A percentile compares a stretch with the other conserved stretches of the same genome.
These are phyloP conservation scores for Cynoglossus semilaevis DNA, from an alignment of 2,113 vertebrate species.

Conservation along the genomic window DNA sequence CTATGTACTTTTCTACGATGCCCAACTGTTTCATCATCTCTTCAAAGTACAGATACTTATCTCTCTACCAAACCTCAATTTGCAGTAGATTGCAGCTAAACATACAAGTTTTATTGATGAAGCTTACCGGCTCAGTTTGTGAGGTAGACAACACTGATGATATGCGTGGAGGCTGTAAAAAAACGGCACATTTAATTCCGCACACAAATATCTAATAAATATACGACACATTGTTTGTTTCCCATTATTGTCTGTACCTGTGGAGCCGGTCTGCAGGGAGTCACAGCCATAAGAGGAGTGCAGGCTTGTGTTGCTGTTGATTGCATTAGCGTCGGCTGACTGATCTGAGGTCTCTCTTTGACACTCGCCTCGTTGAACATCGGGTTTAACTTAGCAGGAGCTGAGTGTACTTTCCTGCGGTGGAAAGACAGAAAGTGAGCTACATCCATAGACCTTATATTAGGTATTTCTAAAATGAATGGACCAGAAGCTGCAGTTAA, in stretches of 20 bases:
- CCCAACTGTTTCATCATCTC: no score
- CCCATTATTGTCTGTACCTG: constrained; percentile 57
- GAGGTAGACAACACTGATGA: neutral
- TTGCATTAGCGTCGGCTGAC: constrained; percentile 65
- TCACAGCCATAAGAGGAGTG: neutral
- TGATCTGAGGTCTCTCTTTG: constrained; percentile 56
- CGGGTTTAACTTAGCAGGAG: constrained; percentile 67
- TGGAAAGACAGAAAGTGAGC: neutral
- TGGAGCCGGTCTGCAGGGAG: constrained; percentile 46
- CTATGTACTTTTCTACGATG: no score
- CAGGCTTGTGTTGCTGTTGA: constrained; percentile 36
- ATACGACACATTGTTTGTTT: neutral
- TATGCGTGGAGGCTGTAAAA: constrained; percentile 48
- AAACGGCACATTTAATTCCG: neutral
- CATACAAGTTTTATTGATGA: constrained; percentile 1
- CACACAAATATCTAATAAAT: neutral
- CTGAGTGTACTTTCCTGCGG: constrained; percentile 53
- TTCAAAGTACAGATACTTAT: no score
- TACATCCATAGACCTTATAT: no score
- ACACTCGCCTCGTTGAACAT: constrained; percentile 59
- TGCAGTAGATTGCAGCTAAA: neutral
- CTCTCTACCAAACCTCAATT: no score
- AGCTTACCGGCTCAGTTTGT: no score
- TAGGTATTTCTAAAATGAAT: no score
- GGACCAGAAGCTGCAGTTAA: no score